These are phyloP conservation scores for Florisuga fusca DNA, from an alignment of 2,797 vertebrate species.

Conservation along the genomic window DNA sequence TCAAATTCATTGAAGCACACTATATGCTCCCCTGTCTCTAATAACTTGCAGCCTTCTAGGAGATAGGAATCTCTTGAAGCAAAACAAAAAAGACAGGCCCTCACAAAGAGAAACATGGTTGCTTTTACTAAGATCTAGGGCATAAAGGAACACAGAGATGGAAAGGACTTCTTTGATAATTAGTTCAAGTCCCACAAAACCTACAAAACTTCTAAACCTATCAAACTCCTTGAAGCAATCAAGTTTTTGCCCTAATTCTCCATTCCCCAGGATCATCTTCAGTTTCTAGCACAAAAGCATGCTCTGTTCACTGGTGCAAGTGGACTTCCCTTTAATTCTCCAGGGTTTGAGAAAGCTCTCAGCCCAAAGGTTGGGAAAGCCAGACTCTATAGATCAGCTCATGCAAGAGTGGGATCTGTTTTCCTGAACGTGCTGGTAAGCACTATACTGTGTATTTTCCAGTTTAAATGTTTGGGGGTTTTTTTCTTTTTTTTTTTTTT, in stretches of 20 bases:
- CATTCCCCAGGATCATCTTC: neutral
- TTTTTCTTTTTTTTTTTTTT: too few relatives aligned
- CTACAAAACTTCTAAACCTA: conserved; percentile 37
- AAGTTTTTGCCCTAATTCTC: conserved; percentile 55
- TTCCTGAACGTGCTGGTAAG: neutral
- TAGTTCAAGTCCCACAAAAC: conserved; percentile 43
- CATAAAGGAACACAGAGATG: conserved; percentile 32
- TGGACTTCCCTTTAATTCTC: neutral
- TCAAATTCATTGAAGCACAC: conserved; percentile 59
- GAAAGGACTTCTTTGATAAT: conserved; percentile 47
- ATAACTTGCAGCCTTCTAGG: conserved; percentile 50
- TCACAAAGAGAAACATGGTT: conserved; percentile 29
- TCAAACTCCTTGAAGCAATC: conserved; percentile 10
- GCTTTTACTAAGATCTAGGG: conserved; percentile 36
- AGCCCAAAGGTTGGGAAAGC: neutral
- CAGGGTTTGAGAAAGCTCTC: neutral
- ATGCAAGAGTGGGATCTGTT: neutral
- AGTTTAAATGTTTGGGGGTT: neutral
- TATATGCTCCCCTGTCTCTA: conserved; percentile 28
- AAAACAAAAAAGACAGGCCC: conserved; percentile 51
- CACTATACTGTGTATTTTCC: neutral
- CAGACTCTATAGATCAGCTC: neutral
- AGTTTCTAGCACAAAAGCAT: neutral
- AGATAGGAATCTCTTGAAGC: conserved; percentile 41
- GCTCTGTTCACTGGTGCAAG: neutral